These are phyloP conservation scores for Caracal caracal DNA, from an alignment of 2,113 vertebrate species.

Conservation along the genomic window DNA sequence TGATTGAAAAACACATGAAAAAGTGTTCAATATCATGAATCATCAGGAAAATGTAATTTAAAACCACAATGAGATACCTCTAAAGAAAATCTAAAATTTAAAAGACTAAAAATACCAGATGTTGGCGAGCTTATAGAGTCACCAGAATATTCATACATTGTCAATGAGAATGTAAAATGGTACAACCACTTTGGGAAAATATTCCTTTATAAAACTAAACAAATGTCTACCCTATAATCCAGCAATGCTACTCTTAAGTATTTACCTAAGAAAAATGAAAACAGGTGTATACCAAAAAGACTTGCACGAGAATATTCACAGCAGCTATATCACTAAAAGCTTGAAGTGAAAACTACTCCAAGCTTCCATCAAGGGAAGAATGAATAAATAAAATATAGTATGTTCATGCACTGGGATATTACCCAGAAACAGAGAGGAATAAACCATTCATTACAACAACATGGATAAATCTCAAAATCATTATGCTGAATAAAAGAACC, in stretches of 20 bases:
- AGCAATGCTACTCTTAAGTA: neutral
- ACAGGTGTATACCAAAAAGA: neutral
- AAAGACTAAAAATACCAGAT: neutral
- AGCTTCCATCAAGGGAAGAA: neutral
- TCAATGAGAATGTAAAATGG: neutral
- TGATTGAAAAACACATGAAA: neutral
- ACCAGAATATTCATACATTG: neutral
- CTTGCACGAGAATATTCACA: neutral
- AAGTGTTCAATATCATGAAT: neutral
- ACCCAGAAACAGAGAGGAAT: neutral
- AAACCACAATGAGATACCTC: neutral
- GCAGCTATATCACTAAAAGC: neutral
- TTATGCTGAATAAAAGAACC: neutral
- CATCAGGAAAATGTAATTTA: neutral
- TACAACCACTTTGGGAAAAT: neutral
- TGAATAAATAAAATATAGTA: neutral
- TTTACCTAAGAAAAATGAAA: slow-evolving; percentile 27
- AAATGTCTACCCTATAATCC: neutral
- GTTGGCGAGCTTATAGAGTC: neutral
- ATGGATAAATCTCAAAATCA: neutral
- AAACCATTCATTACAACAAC: neutral
- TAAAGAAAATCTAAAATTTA: neutral
- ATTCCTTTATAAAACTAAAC: neutral
- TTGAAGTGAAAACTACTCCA: neutral
- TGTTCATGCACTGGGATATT: neutral